Evolutionary conservation across 1,140 invertebrate genomes (phyloP).

Genomic region (Armadillidium nasatum): DNA sequence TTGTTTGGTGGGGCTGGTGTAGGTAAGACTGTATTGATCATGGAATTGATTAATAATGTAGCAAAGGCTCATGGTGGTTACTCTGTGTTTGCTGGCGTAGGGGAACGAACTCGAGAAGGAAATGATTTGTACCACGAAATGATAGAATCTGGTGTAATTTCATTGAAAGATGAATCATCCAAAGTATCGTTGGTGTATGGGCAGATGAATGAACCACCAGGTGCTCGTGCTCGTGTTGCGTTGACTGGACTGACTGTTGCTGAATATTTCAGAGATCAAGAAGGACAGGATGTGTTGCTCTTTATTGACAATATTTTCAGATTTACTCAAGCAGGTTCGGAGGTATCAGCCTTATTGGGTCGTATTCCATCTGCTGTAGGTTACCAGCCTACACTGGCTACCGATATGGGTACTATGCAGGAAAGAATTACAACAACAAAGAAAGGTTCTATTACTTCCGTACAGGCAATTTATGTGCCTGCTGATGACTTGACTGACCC

Average conservation of each 20-base stretch:
- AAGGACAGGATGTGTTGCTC: constrained; percentile 97
- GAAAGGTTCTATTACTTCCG: constrained; percentile 62
- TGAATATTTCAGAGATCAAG: constrained; percentile 98
- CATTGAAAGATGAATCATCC: constrained; percentile 60
- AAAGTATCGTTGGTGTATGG: constrained; percentile 92
- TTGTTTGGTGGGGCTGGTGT: constrained; percentile 98
- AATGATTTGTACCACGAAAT: constrained; percentile 99
- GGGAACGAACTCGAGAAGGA: constrained; percentile 96
- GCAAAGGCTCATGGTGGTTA: constrained; percentile 99
- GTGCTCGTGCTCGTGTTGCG: constrained; percentile 94
- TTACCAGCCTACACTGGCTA: constrained; percentile 61
- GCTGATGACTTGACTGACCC: constrained; percentile 66
- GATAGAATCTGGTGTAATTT: constrained; percentile 80
- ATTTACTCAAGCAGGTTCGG: constrained; percentile 99
- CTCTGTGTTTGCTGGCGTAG: constrained; percentile 98
- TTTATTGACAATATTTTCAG: constrained; percentile 99
- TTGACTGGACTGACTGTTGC: constrained; percentile 87
- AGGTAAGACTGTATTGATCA: constrained; percentile 98
- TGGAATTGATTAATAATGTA: constrained; percentile 99
- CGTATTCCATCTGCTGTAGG: constrained; percentile 64
- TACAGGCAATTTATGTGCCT: constrained; percentile 62
- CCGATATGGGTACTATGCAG: constrained; percentile 64
- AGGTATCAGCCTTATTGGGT: constrained; percentile 58
- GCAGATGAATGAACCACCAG: constrained; percentile 99
- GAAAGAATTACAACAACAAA: constrained; percentile 63